These are phyloP conservation scores for Parnassius orleans DNA, from an alignment of 2,888 invertebrate genomes.

Conservation along the genomic window DNA sequence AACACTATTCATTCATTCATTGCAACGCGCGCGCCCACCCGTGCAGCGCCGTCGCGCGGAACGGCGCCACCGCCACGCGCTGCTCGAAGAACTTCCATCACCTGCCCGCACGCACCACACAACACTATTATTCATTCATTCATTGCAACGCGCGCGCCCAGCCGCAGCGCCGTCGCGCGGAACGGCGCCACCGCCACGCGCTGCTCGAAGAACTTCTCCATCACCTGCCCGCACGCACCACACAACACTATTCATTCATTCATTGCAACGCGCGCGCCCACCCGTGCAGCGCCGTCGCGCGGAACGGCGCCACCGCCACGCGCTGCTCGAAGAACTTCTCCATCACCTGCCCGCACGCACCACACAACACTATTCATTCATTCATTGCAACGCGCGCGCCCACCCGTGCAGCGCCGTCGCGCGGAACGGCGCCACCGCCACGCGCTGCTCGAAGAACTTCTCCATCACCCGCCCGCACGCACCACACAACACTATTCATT, in stretches of 20 bases:
- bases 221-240: conserved; percentile 76
- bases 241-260: too few relatives aligned
- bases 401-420: conserved; percentile 94
- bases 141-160: too few relatives aligned
- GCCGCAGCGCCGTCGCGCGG: conserved; percentile 92
- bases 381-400: conserved; percentile 83
- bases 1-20: too few relatives aligned
- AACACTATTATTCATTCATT: too few relatives aligned
- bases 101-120: conserved; percentile 60
- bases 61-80: conserved; percentile 93
- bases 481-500: neutral
- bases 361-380: neutral
- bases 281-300: conserved; percentile 92
- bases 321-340: conserved; percentile 96
- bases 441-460: conserved; percentile 94
- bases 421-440: conserved; percentile 94
- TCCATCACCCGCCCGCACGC: conserved; percentile 86
- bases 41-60: conserved; percentile 92
- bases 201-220: conserved; percentile 96
- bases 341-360: conserved; percentile 82
- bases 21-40: conserved; percentile 92
- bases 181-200: conserved; percentile 94
- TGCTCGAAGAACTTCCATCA: conserved; percentile 94
- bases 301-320: conserved; percentile 94
- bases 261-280: conserved; percentile 88